These are phyloP conservation scores for Burhinus bistriatus DNA, from an alignment of 2,113 vertebrate genomes.

Conservation along the genomic window DNA sequence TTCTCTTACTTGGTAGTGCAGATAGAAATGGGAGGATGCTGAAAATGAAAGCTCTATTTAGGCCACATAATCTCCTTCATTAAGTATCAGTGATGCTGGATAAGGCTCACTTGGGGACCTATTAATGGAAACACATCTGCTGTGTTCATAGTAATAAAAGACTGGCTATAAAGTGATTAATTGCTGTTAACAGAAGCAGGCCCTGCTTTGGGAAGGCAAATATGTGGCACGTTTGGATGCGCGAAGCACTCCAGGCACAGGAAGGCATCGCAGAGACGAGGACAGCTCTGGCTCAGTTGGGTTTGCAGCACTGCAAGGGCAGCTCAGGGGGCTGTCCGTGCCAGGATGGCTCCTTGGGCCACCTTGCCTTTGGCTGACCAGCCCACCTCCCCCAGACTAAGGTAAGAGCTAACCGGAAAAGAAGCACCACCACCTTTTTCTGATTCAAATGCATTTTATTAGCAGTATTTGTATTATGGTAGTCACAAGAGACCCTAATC, in stretches of 20 bases:
- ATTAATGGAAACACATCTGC: constrained; percentile 61
- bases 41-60: constrained; percentile 41
- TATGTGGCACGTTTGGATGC: background rate
- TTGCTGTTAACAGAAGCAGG: constrained; percentile 22
- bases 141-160: constrained; percentile 14
- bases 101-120: constrained; percentile 44
- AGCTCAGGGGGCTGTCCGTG: background rate
- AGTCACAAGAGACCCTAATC: constrained; percentile 49
- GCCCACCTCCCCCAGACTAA: background rate
- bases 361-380: background rate
- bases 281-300: background rate
- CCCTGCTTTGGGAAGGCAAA: background rate
- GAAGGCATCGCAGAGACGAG: background rate
- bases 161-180: constrained; percentile 38
- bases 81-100: constrained; percentile 20
- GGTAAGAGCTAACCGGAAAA: background rate
- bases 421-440: background rate
- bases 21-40: background rate
- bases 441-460: background rate
- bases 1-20: constrained; percentile 29
- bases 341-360: background rate
- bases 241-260: background rate
- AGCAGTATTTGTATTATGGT: background rate
- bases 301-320: background rate
- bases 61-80: constrained; percentile 50